A percentile compares a stretch with the other conserved stretches of the same genome.
Conservation (phyloP, 2,888 invertebrate species). For the Catocala sponsa region DNA sequence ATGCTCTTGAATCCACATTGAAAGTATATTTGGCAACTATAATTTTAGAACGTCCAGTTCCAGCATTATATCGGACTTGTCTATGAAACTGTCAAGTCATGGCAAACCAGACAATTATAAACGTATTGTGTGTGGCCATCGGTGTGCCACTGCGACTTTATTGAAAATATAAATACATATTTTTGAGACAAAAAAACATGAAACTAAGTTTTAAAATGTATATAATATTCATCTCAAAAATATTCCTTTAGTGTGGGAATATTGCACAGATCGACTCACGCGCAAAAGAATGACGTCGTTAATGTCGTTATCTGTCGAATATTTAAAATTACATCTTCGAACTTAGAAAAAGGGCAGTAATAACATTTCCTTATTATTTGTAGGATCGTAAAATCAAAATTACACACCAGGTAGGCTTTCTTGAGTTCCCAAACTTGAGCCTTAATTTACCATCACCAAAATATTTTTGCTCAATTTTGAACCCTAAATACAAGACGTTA, state of each 20-base stretch:
- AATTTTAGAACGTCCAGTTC: no score
- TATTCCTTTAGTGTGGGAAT: slow-evolving; percentile 17
- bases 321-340: slow-evolving; percentile 24
- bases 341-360: slow-evolving; percentile 41
- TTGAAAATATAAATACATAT: no score
- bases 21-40: no score
- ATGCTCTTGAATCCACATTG: no score
- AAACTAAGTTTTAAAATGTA: neutral
- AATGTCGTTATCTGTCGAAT: slow-evolving; percentile 24
- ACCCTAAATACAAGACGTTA: neutral
- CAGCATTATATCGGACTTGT: no score
- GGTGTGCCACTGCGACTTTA: no score
- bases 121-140: no score
- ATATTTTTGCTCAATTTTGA: slow-evolving; percentile 5
- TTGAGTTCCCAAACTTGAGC: slow-evolving; percentile 2
- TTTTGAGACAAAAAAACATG: no score
- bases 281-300: slow-evolving; percentile 34
- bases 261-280: slow-evolving; percentile 22
- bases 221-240: neutral
- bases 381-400: slow-evolving; percentile 50
- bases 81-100: no score
- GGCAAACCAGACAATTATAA: no score
- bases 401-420: slow-evolving; percentile 42
- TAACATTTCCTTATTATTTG: slow-evolving; percentile 49
- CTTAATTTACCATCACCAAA: slow-evolving; percentile 6